Evolutionary conservation across 2,113 vertebrate species (phyloP).

Genomic region (Aldabrachelys gigantea): DNA sequence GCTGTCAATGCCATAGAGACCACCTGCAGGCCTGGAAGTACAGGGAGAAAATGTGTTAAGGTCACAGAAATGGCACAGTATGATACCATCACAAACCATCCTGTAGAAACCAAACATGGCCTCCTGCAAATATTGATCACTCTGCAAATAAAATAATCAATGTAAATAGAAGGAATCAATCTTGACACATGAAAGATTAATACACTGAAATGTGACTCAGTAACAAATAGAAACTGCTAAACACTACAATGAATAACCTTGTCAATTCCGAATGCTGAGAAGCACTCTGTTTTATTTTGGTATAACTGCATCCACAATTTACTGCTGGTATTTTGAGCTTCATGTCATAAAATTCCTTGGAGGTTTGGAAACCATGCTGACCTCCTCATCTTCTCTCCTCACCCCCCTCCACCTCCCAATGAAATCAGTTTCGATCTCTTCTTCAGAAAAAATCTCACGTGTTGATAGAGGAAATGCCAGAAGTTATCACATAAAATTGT

Average conservation of each 20-base stretch:
- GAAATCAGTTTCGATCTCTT: background rate
- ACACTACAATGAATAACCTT: background rate
- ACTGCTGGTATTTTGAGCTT: background rate
- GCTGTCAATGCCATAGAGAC: constrained; percentile 97
- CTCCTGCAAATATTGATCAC: background rate
- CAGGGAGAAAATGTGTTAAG: background rate
- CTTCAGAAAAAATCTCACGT: background rate
- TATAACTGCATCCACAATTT: background rate
- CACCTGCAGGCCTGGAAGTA: constrained; percentile 86
- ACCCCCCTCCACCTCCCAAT: background rate
- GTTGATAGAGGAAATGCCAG: background rate
- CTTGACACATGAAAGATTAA: background rate
- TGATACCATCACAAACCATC: background rate
- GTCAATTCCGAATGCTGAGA: background rate
- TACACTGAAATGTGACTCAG: background rate
- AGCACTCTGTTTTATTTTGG: background rate
- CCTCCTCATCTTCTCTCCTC: background rate
- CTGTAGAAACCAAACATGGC: background rate
- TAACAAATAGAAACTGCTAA: background rate
- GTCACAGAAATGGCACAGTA: background rate
- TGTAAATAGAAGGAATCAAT: accelerated
- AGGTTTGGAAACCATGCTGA: background rate
- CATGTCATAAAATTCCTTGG: background rate
- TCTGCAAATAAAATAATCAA: background rate
- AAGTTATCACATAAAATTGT: background rate